phyloP scores from a whole-genome alignment of 2,888 invertebrate genomes.

The Dryocosmus kuriphilus region DNA sequence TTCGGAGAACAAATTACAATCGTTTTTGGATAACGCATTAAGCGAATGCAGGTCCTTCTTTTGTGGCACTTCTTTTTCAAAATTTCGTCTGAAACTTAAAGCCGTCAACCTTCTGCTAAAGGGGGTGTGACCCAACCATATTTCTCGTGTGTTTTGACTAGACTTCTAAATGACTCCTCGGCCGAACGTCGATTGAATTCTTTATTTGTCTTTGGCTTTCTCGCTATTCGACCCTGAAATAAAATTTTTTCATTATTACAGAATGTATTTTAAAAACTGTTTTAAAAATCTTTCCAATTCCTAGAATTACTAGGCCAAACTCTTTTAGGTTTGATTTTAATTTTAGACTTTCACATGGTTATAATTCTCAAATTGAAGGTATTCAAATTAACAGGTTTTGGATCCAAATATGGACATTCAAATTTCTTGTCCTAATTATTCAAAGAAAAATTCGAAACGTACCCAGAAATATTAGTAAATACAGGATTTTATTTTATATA shows the following conservation, averaged over 20 bases:
- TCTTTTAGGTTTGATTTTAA: too few relatives aligned
- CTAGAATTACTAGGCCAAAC: too few relatives aligned
- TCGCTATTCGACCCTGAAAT: slow-evolving; percentile 85
- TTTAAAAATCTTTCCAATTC: too few relatives aligned
- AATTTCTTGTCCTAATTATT: too few relatives aligned
- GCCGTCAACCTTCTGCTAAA: slow-evolving; percentile 87
- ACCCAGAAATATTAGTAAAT: too few relatives aligned
- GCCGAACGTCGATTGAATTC: slow-evolving; percentile 88
- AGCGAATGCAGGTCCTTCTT: slow-evolving; percentile 26
- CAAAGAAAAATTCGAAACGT: too few relatives aligned
- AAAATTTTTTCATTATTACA: slow-evolving; percentile 2
- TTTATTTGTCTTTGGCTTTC: slow-evolving; percentile 87
- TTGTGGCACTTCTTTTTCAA: slow-evolving; percentile 47
- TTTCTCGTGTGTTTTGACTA: slow-evolving; percentile 94
- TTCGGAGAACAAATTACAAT: slow-evolving; percentile 35
- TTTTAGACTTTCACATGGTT: too few relatives aligned
- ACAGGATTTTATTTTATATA: too few relatives aligned
- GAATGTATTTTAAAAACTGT: not conserved
- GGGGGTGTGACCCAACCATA: slow-evolving; percentile 95
- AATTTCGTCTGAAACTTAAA: slow-evolving; percentile 60
- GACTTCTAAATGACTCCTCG: slow-evolving; percentile 92
- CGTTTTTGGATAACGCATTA: not conserved
- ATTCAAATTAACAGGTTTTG: too few relatives aligned
- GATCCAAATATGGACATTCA: too few relatives aligned
- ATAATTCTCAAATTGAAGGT: too few relatives aligned